Conservation (phyloP, 2,797 vertebrate species). For the Fundulus diaphanus region DNA sequence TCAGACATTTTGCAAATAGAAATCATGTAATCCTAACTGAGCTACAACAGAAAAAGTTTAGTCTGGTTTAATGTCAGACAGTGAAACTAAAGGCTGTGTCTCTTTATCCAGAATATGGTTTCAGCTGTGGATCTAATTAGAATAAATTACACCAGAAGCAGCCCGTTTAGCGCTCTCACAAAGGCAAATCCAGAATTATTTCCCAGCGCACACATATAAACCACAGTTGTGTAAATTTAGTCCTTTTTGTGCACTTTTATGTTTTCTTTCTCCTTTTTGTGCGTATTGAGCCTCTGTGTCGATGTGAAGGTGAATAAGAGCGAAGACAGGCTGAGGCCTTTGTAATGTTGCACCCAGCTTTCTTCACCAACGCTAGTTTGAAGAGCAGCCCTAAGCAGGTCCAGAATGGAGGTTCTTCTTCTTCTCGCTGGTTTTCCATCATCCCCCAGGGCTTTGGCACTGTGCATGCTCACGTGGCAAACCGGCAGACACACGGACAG, state of each 20-base stretch:
- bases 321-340: constrained; percentile 32
- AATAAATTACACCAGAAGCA: constrained; percentile 58
- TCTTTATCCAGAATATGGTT: constrained; percentile 18
- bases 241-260: constrained; percentile 64
- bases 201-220: constrained; percentile 53
- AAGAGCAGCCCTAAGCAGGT: constrained; percentile 37
- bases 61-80: not conserved
- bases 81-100: not conserved
- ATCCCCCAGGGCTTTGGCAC: constrained; percentile 21
- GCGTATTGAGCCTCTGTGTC: constrained; percentile 59
- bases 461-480: constrained; percentile 46
- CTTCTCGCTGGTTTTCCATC: constrained; percentile 37
- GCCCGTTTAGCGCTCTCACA: constrained; percentile 53
- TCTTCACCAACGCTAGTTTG: not conserved
- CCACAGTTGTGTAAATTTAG: constrained; percentile 49
- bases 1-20: not conserved
- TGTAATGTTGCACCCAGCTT: constrained; percentile 16
- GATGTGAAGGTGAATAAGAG: constrained; percentile 49
- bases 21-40: not conserved
- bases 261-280: constrained; percentile 32
- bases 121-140: constrained; percentile 39
- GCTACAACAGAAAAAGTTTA: not conserved
- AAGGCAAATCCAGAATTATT: constrained; percentile 43
- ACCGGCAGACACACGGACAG: constrained; percentile 58
- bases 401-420: constrained; percentile 46